A percentile compares a stretch with the other conserved stretches of the same genome.
Conservation (phyloP, 1,140 invertebrate genomes). For the Bombus fervidus region DNA sequence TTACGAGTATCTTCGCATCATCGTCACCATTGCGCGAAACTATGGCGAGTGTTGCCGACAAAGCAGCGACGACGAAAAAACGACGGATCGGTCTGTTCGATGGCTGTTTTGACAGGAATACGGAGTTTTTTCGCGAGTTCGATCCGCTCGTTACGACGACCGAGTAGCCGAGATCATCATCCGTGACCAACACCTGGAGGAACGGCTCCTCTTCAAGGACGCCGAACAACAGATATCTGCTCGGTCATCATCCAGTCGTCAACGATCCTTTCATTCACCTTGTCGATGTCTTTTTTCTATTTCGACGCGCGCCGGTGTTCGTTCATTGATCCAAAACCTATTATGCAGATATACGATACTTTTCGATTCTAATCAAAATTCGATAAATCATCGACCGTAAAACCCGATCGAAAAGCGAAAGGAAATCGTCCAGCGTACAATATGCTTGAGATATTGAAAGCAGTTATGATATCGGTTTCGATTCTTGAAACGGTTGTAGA, state of each 20-base stretch:
- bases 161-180: conserved; percentile 75
- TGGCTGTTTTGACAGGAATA: conserved; percentile 78
- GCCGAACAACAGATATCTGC: conserved; percentile 75
- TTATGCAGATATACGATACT: conserved; percentile 51
- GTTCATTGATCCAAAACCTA: conserved; percentile 53
- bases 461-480: not conserved
- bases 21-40: too few species aligned
- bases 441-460: not conserved
- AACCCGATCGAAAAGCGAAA: not conserved
- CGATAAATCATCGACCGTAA: not conserved
- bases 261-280: conserved; percentile 60
- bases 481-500: not conserved
- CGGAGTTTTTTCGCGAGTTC: conserved; percentile 77
- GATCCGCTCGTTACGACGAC: conserved; percentile 77
- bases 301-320: conserved; percentile 21
- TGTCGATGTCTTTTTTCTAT: not conserved
- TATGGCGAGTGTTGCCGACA: not conserved
- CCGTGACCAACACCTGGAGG: conserved; percentile 80
- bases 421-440: not conserved
- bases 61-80: not conserved
- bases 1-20: not conserved
- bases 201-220: conserved; percentile 75
- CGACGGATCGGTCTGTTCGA: not conserved
- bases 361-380: conserved; percentile 3
- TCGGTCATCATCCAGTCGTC: conserved; percentile 76